Evolutionary conservation across 2,888 invertebrate genomes (phyloP).

Genomic region (Ganaspis brasiliensis): DNA sequence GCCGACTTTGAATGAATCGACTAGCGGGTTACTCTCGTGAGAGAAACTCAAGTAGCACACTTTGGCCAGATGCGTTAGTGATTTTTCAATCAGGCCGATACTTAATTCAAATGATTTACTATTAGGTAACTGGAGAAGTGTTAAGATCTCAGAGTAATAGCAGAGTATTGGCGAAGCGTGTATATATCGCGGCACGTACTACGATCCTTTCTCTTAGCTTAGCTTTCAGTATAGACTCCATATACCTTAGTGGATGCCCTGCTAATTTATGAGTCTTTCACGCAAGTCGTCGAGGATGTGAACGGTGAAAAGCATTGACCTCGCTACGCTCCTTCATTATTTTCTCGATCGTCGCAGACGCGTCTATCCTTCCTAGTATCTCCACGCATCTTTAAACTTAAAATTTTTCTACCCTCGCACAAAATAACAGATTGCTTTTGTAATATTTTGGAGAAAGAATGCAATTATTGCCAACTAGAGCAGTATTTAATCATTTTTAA

Average conservation of each 20-base stretch:
- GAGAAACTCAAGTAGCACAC: slow-evolving; percentile 57
- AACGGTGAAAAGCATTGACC: slow-evolving; percentile 50
- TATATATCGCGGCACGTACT: slow-evolving; percentile 44
- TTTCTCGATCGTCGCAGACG: slow-evolving; percentile 35
- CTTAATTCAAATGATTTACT: slow-evolving; percentile 65
- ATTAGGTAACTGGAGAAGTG: slow-evolving; percentile 56
- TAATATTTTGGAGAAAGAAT: no score
- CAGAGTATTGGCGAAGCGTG: slow-evolving; percentile 55
- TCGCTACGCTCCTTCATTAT: slow-evolving; percentile 45
- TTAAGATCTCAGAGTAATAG: slow-evolving; percentile 56
- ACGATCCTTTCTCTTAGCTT: slow-evolving; percentile 59
- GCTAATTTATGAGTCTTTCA: slow-evolving; percentile 63
- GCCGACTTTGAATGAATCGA: slow-evolving; percentile 57
- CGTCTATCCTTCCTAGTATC: not conserved
- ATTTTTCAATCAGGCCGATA: slow-evolving; percentile 62
- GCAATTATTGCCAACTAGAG: no score
- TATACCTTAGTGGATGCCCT: slow-evolving; percentile 54
- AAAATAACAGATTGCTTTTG: no score
- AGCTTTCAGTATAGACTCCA: slow-evolving; percentile 53
- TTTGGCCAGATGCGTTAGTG: slow-evolving; percentile 48
- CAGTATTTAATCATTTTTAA: no score
- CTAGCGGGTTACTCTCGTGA: slow-evolving; percentile 50
- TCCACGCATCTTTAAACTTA: slow-evolving; percentile 1
- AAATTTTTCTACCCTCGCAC: no score
- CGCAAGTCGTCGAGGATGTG: slow-evolving; percentile 54